phyloP scores from a whole-genome alignment of 2,888 invertebrate species.

The Drosophila anceps region DNA sequence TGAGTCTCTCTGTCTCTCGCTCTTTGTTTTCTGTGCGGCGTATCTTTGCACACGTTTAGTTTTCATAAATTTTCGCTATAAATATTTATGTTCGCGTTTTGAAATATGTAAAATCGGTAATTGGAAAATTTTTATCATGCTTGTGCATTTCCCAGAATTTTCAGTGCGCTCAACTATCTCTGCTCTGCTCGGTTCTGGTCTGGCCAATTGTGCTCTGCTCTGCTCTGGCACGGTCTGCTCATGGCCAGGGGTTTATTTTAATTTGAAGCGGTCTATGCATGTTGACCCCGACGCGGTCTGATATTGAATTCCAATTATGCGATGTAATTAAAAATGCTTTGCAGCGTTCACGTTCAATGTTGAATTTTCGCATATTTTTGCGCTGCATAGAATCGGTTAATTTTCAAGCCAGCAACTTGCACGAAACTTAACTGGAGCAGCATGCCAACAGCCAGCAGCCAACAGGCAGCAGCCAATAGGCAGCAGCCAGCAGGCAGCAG shows the following conservation, averaged over 20 bases:
- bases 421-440: not conserved
- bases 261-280: slow-evolving; percentile 19
- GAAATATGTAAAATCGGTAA: slow-evolving; percentile 80
- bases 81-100: slow-evolving; percentile 73
- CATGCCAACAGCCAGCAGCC: not conserved
- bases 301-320: slow-evolving; percentile 77
- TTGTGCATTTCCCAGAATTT: slow-evolving; percentile 52
- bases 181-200: not conserved
- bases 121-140: slow-evolving; percentile 77
- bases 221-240: not conserved
- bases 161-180: slow-evolving; percentile 4
- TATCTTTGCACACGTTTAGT: slow-evolving; percentile 71
- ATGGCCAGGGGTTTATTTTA: slow-evolving; percentile 30
- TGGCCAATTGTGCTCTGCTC: not conserved
- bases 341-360: slow-evolving; percentile 8
- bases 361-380: slow-evolving; percentile 24
- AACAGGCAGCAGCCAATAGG: not conserved
- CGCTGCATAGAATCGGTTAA: not conserved
- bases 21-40: slow-evolving; percentile 15
- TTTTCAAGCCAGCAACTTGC: slow-evolving; percentile 2
- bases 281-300: slow-evolving; percentile 33
- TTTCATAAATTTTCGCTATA: slow-evolving; percentile 76
- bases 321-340: slow-evolving; percentile 63
- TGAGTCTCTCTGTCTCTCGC: not conserved
- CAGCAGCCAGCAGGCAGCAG: not conserved